These are phyloP conservation scores for Lasioglossum vierecki DNA, from an alignment of 2,888 invertebrate genomes.

Conservation along the genomic window DNA sequence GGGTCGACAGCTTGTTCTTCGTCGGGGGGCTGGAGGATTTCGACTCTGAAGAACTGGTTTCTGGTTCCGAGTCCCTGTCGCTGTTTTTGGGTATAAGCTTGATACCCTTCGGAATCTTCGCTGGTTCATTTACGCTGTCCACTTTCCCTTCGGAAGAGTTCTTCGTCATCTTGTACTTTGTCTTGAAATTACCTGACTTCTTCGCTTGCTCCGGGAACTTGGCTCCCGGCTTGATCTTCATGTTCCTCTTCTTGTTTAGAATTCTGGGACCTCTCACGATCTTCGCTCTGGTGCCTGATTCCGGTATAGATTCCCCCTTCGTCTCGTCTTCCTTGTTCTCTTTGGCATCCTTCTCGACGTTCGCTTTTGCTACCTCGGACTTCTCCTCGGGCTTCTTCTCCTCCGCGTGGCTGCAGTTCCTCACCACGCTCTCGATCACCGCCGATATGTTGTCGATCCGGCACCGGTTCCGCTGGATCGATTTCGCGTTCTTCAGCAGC, in stretches of 20 bases:
- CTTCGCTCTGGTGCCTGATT: constrained; percentile 49
- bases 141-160: not conserved
- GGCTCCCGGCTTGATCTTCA: constrained; percentile 69
- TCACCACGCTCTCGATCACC: constrained; percentile 78
- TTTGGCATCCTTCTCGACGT: constrained; percentile 54
- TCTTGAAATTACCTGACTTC: constrained; percentile 26
- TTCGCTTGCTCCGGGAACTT: constrained; percentile 31
- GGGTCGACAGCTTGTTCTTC: constrained; percentile 51
- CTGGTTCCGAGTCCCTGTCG: constrained; percentile 14
- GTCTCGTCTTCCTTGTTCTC: constrained; percentile 31
- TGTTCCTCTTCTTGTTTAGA: constrained; percentile 76
- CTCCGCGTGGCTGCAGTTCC: constrained; percentile 41
- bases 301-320: not conserved
- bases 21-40: constrained; percentile 2
- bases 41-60: not conserved
- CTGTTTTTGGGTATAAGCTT: constrained; percentile 14
- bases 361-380: constrained; percentile 4
- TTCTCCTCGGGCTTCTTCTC: constrained; percentile 25
- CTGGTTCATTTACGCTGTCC: constrained; percentile 13
- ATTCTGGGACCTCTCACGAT: constrained; percentile 65
- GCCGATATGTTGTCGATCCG: constrained; percentile 78
- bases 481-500: constrained; percentile 81
- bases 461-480: constrained; percentile 79
- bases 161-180: constrained; percentile 29
- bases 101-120: constrained; percentile 23